These are phyloP conservation scores for Ammodytes marinus DNA, from an alignment of 2,113 vertebrate species.

Conservation along the genomic window DNA sequence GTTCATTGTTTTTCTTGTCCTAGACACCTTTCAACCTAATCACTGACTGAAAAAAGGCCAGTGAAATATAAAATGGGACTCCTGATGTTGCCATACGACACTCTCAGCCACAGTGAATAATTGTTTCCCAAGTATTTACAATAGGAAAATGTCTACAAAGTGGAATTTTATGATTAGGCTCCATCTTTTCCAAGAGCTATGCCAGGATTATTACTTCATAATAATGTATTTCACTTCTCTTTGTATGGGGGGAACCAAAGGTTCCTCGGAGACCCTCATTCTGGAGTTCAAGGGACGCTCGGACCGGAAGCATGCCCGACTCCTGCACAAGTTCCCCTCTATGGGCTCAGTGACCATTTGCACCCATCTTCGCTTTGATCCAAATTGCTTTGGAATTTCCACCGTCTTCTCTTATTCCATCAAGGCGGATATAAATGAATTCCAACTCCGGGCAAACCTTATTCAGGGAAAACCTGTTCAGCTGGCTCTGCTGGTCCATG, in stretches of 20 bases:
- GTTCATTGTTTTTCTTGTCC: slow-evolving; percentile 27
- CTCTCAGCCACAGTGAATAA: slow-evolving; percentile 31
- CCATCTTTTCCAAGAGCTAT: slow-evolving; percentile 40
- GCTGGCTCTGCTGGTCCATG: slow-evolving; percentile 81
- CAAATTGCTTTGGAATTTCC: slow-evolving; percentile 70
- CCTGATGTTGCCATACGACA: neutral
- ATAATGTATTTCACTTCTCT: slow-evolving; percentile 17
- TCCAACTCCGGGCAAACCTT: slow-evolving; percentile 81
- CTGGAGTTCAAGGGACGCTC: slow-evolving; percentile 75
- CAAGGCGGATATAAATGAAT: slow-evolving; percentile 76
- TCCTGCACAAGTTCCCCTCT: slow-evolving; percentile 75
- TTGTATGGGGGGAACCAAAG: slow-evolving; percentile 59
- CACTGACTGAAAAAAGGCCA: slow-evolving; percentile 17
- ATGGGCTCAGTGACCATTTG: slow-evolving; percentile 81
- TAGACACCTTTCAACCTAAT: slow-evolving; percentile 7
- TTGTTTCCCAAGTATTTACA: slow-evolving; percentile 56
- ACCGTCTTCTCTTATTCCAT: slow-evolving; percentile 84
- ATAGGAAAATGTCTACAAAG: slow-evolving; percentile 25
- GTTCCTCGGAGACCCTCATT: slow-evolving; percentile 63
- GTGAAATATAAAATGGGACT: slow-evolving; percentile 36
- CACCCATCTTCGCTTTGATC: slow-evolving; percentile 72
- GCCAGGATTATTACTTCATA: slow-evolving; percentile 38
- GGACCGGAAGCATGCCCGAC: slow-evolving; percentile 68
- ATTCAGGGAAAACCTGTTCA: slow-evolving; percentile 61
- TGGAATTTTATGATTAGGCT: slow-evolving; percentile 38